Conservation (phyloP, 1,140 invertebrate genomes). For the Drosophila yakuba region DNA sequence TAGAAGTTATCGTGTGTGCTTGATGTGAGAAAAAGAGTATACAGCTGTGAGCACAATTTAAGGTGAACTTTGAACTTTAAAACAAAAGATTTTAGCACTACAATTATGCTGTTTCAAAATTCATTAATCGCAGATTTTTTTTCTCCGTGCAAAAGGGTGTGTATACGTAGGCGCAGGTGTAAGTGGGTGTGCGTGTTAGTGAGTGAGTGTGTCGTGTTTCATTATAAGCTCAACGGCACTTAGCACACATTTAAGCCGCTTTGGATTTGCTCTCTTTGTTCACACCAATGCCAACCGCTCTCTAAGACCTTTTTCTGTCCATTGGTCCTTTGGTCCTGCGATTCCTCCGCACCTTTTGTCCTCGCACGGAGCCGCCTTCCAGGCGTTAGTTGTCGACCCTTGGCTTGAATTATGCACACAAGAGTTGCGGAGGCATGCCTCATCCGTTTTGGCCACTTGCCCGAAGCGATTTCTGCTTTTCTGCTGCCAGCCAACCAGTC, state of each 20-base stretch:
- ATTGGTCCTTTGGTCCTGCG: constrained; percentile 13
- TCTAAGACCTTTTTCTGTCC: constrained; percentile 27
- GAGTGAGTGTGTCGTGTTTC: constrained; percentile 41
- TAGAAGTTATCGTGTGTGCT: no score
- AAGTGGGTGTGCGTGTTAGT: constrained; percentile 14
- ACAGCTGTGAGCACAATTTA: no score
- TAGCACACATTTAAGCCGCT: constrained; percentile 79
- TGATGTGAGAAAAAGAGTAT: no score
- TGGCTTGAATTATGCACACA: constrained; percentile 57
- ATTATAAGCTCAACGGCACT: constrained; percentile 79
- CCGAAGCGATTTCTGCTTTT: constrained; percentile 11
- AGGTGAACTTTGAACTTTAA: neutral
- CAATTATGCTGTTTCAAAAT: no score
- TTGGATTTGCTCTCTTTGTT: constrained; percentile 58
- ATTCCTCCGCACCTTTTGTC: constrained; percentile 2
- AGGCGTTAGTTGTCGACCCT: constrained; percentile 31
- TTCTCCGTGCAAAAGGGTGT: constrained; percentile 1
- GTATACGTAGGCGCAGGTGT: constrained; percentile 12
- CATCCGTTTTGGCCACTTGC: constrained; percentile 61
- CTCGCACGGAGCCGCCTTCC: constrained; percentile 2
- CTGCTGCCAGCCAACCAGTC: neutral
- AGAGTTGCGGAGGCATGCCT: constrained; percentile 33
- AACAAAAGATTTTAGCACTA: no score
- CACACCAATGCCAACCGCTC: constrained; percentile 20
- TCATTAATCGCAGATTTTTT: neutral